A percentile compares a stretch with the other conserved stretches of the same genome.
Evolutionary conservation across 2,888 invertebrate genomes (phyloP).

Genomic region (Chironomus tentans): DNA sequence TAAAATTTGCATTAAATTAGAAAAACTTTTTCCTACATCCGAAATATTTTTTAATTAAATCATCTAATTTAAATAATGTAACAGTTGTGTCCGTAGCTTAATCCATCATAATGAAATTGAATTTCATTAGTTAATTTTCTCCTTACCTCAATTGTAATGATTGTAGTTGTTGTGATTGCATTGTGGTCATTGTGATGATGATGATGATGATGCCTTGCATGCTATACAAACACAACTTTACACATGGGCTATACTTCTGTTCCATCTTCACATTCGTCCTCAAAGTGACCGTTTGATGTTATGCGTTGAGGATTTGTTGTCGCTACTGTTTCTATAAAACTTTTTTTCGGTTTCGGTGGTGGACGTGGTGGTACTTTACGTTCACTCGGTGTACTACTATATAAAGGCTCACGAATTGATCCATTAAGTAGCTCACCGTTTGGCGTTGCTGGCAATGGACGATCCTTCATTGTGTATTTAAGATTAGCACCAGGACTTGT

Average conservation of each 20-base stretch:
- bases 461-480: conserved; percentile 51
- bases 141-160: neutral
- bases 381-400: conserved; percentile 38
- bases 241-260: conserved; percentile 20
- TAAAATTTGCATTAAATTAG: neutral
- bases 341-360: conserved; percentile 75
- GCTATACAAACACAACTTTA: conserved; percentile 19
- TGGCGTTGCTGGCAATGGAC: conserved; percentile 57
- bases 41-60: neutral
- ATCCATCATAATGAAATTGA: neutral
- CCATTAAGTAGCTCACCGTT: conserved; percentile 34
- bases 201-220: neutral
- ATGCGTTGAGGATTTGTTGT: conserved; percentile 29
- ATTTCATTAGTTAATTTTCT: neutral
- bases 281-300: conserved; percentile 66
- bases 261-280: conserved; percentile 81
- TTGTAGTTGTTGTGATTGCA: neutral
- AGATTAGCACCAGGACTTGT: conserved; percentile 29
- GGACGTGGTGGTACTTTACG: conserved; percentile 73
- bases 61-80: neutral
- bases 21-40: neutral
- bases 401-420: conserved; percentile 42
- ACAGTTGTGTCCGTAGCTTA: conserved; percentile 1
- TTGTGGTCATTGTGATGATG: neutral
- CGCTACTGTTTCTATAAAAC: conserved; percentile 30